Conservation (phyloP, 2,888 invertebrate genomes). For the Yponomeuta cagnagella region DNA sequence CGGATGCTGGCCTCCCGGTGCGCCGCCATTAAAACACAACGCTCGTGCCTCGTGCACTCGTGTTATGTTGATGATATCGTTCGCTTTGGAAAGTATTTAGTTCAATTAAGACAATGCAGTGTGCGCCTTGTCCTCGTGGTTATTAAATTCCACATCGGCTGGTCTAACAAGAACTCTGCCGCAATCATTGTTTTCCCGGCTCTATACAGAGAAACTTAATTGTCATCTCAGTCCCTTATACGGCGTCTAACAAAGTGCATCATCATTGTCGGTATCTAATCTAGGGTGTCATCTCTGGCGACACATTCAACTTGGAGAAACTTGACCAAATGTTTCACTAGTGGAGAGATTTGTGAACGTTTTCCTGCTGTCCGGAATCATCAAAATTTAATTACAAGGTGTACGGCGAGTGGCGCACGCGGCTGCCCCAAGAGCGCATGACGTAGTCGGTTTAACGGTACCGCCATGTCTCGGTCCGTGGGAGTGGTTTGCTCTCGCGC, state of each 20-base stretch:
- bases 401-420: conserved; percentile 4
- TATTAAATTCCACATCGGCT: conserved; percentile 11
- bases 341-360: background rate
- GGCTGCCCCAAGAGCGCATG: conserved; percentile 20
- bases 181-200: background rate
- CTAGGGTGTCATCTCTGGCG: too few species aligned
- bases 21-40: conserved; percentile 64
- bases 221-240: background rate
- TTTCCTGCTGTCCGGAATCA: background rate
- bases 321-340: background rate
- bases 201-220: conserved; percentile 5
- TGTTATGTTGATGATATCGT: conserved; percentile 69
- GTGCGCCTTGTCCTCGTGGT: conserved; percentile 13
- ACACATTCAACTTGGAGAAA: background rate
- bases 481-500: conserved; percentile 40
- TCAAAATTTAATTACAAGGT: background rate
- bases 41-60: conserved; percentile 47
- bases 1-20: conserved; percentile 65
- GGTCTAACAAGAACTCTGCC: background rate
- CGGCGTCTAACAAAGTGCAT: too few species aligned
- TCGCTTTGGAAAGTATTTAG: conserved; percentile 65
- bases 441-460: conserved; percentile 46
- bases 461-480: conserved; percentile 40
- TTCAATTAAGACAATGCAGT: conserved; percentile 22
- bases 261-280: too few species aligned